Conservation (phyloP, 1,140 invertebrate species). For the Drosophila serrata region DNA sequence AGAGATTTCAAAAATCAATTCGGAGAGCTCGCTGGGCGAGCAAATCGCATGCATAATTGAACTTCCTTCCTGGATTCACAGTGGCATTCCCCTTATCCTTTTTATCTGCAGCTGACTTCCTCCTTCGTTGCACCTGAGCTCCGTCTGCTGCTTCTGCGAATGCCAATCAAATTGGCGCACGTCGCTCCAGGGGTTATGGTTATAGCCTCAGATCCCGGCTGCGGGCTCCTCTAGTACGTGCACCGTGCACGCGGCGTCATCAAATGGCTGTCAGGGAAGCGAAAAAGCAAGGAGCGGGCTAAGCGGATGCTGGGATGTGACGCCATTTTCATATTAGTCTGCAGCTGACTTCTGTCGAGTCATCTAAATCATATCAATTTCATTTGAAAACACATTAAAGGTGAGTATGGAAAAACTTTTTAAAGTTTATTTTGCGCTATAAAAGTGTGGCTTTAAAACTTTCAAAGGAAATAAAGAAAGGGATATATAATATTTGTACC, state of each 20-base stretch:
- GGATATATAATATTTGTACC: too few relatives aligned
- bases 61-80: constrained; percentile 41
- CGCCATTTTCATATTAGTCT: constrained; percentile 68
- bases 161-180: constrained; percentile 81
- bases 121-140: constrained; percentile 23
- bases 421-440: not conserved
- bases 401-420: not conserved
- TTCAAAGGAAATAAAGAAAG: not conserved
- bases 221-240: constrained; percentile 13
- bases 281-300: constrained; percentile 31
- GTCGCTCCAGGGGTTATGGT: constrained; percentile 47
- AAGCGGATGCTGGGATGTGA: constrained; percentile 38
- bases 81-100: constrained; percentile 14
- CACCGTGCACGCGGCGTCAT: constrained; percentile 35
- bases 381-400: constrained; percentile 11
- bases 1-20: constrained; percentile 48
- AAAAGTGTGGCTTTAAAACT: not conserved
- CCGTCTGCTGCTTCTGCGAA: constrained; percentile 45
- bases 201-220: constrained; percentile 40
- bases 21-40: constrained; percentile 33
- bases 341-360: not conserved
- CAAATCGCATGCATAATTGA: constrained; percentile 70
- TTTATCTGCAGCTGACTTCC: constrained; percentile 14
- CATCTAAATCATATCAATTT: constrained; percentile 32
- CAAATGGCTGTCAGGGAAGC: constrained; percentile 65